These are phyloP conservation scores for Centruroides vittatus DNA, from an alignment of 1,140 invertebrate genomes.

Conservation along the genomic window DNA sequence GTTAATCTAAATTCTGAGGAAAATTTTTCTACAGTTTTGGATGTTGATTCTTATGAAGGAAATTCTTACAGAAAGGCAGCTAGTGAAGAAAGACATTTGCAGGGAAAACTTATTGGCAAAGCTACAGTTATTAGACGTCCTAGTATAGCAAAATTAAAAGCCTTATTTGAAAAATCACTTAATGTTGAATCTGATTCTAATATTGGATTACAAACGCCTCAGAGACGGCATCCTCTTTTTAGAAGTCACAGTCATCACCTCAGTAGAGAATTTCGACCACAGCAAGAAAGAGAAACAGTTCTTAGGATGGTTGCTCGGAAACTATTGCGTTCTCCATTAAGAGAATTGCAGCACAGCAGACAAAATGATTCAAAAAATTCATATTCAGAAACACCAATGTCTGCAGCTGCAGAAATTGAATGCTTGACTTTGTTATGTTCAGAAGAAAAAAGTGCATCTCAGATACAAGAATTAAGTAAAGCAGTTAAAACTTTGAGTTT, in stretches of 20 bases:
- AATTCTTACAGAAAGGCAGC: neutral
- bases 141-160: constrained; percentile 34
- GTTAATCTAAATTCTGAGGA: too few species aligned
- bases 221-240: constrained; percentile 5
- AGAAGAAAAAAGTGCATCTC: too few species aligned
- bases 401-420: too few species aligned
- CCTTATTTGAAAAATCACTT: constrained; percentile 32
- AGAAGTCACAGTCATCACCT: constrained; percentile 11
- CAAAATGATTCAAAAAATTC: too few species aligned
- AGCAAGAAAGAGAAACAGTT: neutral
- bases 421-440: too few species aligned
- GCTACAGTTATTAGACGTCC: constrained; percentile 28
- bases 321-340: neutral
- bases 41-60: too few species aligned
- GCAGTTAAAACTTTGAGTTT: too few species aligned
- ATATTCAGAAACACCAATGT: too few species aligned
- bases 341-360: neutral
- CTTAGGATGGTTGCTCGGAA: neutral
- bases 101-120: constrained; percentile 21
- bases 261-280: constrained; percentile 5
- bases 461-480: too few species aligned
- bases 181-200: neutral
- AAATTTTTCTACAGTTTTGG: too few species aligned
- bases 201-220: neutral
- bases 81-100: constrained; percentile 1